These are phyloP conservation scores for Oligia fasciuncula DNA, from an alignment of 2,888 invertebrate species.

Conservation along the genomic window DNA sequence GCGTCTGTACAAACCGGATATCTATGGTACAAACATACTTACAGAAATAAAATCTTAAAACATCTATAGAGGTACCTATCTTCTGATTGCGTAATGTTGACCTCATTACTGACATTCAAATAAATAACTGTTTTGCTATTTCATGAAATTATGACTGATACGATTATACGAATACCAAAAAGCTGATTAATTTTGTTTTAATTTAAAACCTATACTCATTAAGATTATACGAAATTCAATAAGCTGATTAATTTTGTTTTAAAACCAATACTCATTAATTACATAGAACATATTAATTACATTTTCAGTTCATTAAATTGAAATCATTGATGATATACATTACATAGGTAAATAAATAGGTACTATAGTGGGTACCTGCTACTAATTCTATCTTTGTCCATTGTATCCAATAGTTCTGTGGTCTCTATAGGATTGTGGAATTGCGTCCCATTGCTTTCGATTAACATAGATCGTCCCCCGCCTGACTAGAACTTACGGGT, in stretches of 20 bases:
- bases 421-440: conserved; percentile 31
- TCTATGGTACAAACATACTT: background rate
- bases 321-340: background rate
- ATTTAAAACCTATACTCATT: background rate
- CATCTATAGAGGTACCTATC: background rate
- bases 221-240: background rate
- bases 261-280: background rate
- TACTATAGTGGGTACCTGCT: background rate
- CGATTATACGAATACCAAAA: background rate
- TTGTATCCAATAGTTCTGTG: conserved; percentile 11
- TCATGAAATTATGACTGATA: background rate
- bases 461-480: conserved; percentile 54
- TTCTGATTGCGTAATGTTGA: background rate
- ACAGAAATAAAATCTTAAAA: background rate
- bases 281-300: background rate
- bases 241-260: background rate
- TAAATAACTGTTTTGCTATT: background rate
- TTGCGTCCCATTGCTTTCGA: conserved; percentile 49
- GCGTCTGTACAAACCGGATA: too few species aligned
- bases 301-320: conserved; percentile 6
- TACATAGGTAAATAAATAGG: background rate
- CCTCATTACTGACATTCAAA: background rate
- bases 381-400: conserved; percentile 8
- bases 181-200: background rate
- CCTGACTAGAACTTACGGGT: conserved; percentile 44